Percentiles rank a stretch among this genome's conserved stretches.
These are phyloP conservation scores for Ornithoptera priamus DNA, from an alignment of 2,888 invertebrate species.

Conservation along the genomic window DNA sequence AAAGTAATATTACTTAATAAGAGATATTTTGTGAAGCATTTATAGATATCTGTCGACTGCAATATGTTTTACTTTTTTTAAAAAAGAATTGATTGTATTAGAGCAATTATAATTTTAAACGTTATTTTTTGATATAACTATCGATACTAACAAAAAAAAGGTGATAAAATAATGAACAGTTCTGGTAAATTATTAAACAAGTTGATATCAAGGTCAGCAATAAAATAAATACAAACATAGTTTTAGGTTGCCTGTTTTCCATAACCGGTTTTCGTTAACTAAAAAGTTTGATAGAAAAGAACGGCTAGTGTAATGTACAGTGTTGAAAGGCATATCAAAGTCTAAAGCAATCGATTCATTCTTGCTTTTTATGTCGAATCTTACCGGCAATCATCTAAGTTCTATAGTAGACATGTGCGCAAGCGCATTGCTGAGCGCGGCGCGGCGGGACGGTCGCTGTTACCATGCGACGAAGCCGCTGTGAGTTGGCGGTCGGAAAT, in stretches of 20 bases:
- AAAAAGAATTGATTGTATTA: too few relatives aligned
- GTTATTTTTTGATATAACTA: too few relatives aligned
- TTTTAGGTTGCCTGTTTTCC: background rate
- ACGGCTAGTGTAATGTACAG: background rate
- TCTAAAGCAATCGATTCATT: conserved; percentile 7
- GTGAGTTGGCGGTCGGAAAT: conserved; percentile 67
- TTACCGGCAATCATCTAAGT: conserved; percentile 11
- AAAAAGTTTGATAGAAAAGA: background rate
- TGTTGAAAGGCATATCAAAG: background rate
- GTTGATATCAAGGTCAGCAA: background rate
- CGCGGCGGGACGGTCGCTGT: conserved; percentile 23
- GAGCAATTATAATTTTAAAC: too few relatives aligned
- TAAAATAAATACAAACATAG: conserved; percentile 5
- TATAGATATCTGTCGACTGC: too few relatives aligned
- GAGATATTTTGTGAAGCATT: background rate
- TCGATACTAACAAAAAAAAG: too few relatives aligned
- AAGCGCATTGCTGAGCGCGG: conserved; percentile 18
- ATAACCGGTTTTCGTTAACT: background rate
- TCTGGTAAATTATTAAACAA: too few relatives aligned
- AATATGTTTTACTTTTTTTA: too few relatives aligned
- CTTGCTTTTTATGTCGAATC: conserved; percentile 5
- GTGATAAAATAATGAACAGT: too few relatives aligned
- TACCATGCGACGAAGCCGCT: conserved; percentile 30
- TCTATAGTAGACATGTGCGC: conserved; percentile 26
- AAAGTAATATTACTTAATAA: background rate